Conservation (phyloP, 2,113 vertebrate genomes). For the Eulemur rufifrons region DNA sequence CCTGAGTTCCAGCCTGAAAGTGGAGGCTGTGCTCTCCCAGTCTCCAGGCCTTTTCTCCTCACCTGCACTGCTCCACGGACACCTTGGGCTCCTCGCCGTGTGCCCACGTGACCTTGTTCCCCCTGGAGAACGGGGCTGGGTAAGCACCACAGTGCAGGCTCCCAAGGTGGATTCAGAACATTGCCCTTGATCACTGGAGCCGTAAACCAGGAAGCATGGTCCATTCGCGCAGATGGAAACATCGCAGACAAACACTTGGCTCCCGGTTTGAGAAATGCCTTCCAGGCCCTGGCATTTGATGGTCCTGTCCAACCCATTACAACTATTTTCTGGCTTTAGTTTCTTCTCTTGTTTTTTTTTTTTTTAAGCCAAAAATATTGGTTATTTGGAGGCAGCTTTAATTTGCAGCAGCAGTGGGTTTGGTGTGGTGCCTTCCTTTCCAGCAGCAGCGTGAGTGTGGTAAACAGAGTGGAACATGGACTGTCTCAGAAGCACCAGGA, state of each 20-base stretch:
- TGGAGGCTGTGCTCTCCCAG: neutral
- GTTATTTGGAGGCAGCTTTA: too few species aligned
- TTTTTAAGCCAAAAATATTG: neutral
- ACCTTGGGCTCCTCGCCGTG: neutral
- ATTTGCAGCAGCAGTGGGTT: neutral
- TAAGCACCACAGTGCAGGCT: neutral
- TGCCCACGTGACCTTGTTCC: fast-evolving
- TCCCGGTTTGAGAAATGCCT: neutral
- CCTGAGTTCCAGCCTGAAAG: neutral
- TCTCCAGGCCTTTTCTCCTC: neutral
- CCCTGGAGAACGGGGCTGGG: neutral
- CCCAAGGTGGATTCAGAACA: too few species aligned
- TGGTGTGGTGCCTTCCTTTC: neutral
- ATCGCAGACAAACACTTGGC: too few species aligned
- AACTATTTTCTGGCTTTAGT: neutral
- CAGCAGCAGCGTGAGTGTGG: fast-evolving
- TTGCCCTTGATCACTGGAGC: fast-evolving
- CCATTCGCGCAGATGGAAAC: neutral
- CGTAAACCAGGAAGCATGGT: neutral
- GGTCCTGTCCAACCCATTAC: neutral
- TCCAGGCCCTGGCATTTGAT: fast-evolving
- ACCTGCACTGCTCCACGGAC: neutral
- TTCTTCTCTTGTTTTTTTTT: neutral
- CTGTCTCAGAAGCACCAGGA: fast-evolving
- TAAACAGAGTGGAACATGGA: neutral